Evolutionary conservation across 2,113 vertebrate genomes (phyloP).

Genomic region (Caloenas nicobarica): DNA sequence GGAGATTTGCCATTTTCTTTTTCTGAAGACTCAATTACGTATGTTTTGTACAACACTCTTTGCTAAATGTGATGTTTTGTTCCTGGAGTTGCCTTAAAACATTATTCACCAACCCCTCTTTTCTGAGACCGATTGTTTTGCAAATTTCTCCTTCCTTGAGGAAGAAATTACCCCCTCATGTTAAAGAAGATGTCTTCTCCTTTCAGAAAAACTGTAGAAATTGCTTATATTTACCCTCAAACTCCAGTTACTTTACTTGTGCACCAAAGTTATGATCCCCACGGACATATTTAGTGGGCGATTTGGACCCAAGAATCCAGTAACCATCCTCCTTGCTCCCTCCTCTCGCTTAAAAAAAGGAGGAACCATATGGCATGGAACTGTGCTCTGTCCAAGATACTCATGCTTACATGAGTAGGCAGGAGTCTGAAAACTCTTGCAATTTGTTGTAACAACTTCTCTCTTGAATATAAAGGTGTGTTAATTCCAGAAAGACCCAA

Average conservation of each 20-base stretch:
- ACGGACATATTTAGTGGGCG: background rate
- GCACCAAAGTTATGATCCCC: background rate
- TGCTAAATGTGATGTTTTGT: background rate
- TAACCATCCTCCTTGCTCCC: background rate
- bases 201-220: background rate
- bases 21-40: background rate
- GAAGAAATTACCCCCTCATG: background rate
- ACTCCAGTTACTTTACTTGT: background rate
- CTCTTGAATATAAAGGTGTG: background rate
- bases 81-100: background rate
- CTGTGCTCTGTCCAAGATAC: background rate
- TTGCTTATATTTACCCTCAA: background rate
- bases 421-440: background rate
- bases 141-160: background rate
- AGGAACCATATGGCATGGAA: rapidly evolving
- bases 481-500: background rate
- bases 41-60: background rate
- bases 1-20: background rate
- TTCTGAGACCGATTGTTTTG: background rate
- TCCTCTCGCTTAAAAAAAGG: background rate
- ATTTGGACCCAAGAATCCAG: background rate
- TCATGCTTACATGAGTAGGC: background rate
- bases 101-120: background rate
- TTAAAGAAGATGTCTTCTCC: background rate
- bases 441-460: background rate